These are phyloP conservation scores for Achroia grisella DNA, from an alignment of 1,140 invertebrate genomes.

Conservation along the genomic window DNA sequence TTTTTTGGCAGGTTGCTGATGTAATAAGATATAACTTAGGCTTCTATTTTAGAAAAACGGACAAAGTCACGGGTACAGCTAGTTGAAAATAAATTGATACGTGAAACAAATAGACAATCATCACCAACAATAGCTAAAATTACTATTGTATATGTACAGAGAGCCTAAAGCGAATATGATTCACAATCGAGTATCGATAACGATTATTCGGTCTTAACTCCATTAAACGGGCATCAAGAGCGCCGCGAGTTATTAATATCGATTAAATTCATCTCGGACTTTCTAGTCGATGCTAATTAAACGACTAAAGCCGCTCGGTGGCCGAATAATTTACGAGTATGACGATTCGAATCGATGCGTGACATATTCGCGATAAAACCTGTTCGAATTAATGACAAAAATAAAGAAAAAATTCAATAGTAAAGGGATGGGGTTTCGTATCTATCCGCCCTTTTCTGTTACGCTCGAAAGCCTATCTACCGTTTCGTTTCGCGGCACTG, in stretches of 20 bases:
- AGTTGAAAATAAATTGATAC: no score
- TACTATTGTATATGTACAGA: no score
- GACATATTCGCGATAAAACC: constrained; percentile 28
- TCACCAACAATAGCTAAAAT: no score
- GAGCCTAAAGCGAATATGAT: background rate
- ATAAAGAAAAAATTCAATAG: constrained; percentile 37
- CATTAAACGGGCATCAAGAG: background rate
- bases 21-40: no score
- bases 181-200: background rate
- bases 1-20: no score
- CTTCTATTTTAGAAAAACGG: no score
- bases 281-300: background rate
- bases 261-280: background rate
- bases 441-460: constrained; percentile 5
- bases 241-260: constrained; percentile 1
- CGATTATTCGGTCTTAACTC: background rate
- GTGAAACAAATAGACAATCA: no score
- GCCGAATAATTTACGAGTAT: constrained; percentile 23
- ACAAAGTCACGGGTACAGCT: no score
- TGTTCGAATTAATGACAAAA: constrained; percentile 37
- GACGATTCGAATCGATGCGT: constrained; percentile 17
- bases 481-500: constrained; percentile 9
- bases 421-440: constrained; percentile 34
- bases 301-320: background rate
- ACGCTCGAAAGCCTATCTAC: background rate